These are phyloP conservation scores for Drepanosiphum platanoidis DNA, from an alignment of 2,888 invertebrate species.

Conservation along the genomic window DNA sequence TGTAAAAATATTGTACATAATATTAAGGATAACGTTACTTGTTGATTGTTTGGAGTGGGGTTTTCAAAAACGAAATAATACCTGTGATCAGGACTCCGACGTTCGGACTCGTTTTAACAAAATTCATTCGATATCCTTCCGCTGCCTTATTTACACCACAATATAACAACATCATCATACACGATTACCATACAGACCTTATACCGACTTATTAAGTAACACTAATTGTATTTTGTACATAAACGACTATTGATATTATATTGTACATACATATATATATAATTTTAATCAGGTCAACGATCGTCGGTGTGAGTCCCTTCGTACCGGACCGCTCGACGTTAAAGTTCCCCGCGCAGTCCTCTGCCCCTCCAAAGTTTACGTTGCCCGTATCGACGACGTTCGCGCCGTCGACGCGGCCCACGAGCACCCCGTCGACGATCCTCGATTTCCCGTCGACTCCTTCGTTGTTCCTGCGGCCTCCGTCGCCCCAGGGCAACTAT, in stretches of 20 bases:
- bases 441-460: slow-evolving; percentile 36
- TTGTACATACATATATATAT: slow-evolving; percentile 62
- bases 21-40: slow-evolving; percentile 12
- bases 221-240: slow-evolving; percentile 51
- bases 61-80: slow-evolving; percentile 26
- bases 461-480: slow-evolving; percentile 40
- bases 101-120: slow-evolving; percentile 11
- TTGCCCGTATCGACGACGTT: slow-evolving; percentile 64
- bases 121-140: slow-evolving; percentile 13
- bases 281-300: slow-evolving; percentile 60
- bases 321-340: slow-evolving; percentile 59
- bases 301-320: slow-evolving; percentile 62
- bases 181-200: no score
- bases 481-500: slow-evolving; percentile 36
- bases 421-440: slow-evolving; percentile 22
- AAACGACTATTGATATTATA: slow-evolving; percentile 51
- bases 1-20: slow-evolving; percentile 37
- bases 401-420: slow-evolving; percentile 65
- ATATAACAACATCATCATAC: background rate
- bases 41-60: slow-evolving; percentile 26
- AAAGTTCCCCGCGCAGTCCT: slow-evolving; percentile 38
- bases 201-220: background rate
- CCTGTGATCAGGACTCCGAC: background rate
- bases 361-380: slow-evolving; percentile 29
- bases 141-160: slow-evolving; percentile 59